Base-by-base conservation (phyloP, 2,888 invertebrate genomes). In the Ceraclea dissimilis region DNA sequence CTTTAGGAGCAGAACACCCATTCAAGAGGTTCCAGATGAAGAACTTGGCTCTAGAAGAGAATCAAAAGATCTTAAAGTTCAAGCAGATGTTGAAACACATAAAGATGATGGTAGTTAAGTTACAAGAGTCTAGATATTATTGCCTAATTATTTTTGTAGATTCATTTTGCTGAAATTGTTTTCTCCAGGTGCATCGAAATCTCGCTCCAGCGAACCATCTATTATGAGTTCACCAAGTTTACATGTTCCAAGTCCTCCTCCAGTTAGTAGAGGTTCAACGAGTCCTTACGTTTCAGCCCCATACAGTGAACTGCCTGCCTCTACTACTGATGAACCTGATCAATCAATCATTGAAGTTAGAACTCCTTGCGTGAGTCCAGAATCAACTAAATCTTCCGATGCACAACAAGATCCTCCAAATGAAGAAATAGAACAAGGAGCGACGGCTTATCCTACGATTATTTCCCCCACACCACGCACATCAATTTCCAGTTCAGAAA, bases 1-100 rank as follows among this genome's bases (percentile, higher is more conserved):
- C 26, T 75, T 79, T 70, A 72, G 78, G n/a, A 68, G 76, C 46
- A 74, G 79, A 56, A 79, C 82, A 4, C 82, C 83, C 1, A 83
- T 83, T 17, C 79, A 76, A 17, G 83, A 83, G 66, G 76, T 72
- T 21, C 73, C 79, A 1, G 74, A 75, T 34, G 81, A 80, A 54
- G 78, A 79, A 66, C 72, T 68, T 65, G 62, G 63, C 2, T 58
- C 60, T 1, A 67, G 34, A 19, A 33, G 21, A 18, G 57, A 43
- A 5, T 13, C 71, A 16, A 70, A 70, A 51, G 72, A 75, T 19
- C 69, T 74, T 43, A 68, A 70, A 70, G 71, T 74, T 2, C 72
- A 72, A 67, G 76, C 71, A 8, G 73, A 77, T 39, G 70, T 76
- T 47, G 76, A 77, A 68, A 20, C 60, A 20, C 39, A 69, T 71